These are phyloP conservation scores for Pogonognathellus flavescens DNA, from an alignment of 1,140 invertebrate genomes.

Conservation along the genomic window DNA sequence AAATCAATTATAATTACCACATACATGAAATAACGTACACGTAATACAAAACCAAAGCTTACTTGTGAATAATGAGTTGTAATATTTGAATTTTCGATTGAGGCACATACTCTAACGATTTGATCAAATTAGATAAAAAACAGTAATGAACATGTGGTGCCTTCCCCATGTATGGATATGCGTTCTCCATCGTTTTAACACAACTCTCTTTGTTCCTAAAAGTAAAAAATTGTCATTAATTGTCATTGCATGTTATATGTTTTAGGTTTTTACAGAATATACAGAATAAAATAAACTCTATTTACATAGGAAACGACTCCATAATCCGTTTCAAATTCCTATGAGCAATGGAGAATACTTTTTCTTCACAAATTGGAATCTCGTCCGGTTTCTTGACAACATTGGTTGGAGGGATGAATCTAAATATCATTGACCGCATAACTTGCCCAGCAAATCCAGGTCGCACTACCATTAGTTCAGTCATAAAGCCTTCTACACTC, in stretches of 20 bases:
- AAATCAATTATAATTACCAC: no score
- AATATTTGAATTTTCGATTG: conserved; percentile 75
- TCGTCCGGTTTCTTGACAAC: conserved; percentile 70
- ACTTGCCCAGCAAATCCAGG: conserved; percentile 51
- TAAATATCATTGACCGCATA: conserved; percentile 59
- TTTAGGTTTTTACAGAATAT: no score
- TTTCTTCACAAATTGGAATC: conserved; percentile 70
- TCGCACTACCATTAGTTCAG: conserved; percentile 55
- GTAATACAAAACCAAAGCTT: conserved; percentile 67
- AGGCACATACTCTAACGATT: conserved; percentile 77
- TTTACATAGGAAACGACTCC: conserved; percentile 77
- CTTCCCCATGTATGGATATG: conserved; percentile 78
- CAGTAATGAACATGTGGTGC: conserved; percentile 73
- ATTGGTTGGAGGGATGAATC: conserved; percentile 67
- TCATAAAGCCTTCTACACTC: conserved; percentile 62
- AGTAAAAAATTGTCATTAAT: no score
- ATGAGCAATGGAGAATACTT: conserved; percentile 74
- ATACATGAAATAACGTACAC: no score
- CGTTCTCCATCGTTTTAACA: conserved; percentile 71
- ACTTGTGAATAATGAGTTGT: conserved; percentile 79
- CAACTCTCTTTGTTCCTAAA: conserved; percentile 74
- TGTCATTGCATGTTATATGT: no score
- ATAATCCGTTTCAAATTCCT: conserved; percentile 73
- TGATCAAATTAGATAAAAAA: conserved; percentile 78
- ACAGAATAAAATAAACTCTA: conserved; percentile 62